Evolutionary conservation across 2,797 vertebrate genomes (phyloP).

Genomic region (Serranus cabrilla): DNA sequence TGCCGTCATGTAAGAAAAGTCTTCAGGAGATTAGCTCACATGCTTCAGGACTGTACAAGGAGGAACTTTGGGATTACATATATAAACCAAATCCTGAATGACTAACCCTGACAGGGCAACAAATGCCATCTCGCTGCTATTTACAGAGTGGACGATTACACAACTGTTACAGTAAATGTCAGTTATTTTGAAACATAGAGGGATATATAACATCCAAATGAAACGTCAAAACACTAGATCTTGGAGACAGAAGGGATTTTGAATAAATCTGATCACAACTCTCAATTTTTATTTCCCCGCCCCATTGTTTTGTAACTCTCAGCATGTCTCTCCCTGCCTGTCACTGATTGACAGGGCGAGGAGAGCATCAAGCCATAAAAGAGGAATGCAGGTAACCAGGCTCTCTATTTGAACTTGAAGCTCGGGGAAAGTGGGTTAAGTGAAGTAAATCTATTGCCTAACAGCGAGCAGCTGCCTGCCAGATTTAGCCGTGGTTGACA

Average conservation of each 20-base stretch:
- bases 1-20: conserved; percentile 46
- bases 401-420: conserved; percentile 73
- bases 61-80: conserved; percentile 40
- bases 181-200: conserved; percentile 32
- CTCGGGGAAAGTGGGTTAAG: conserved; percentile 80
- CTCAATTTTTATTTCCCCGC: conserved; percentile 1
- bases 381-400: conserved; percentile 69
- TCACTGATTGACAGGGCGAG: conserved; percentile 72
- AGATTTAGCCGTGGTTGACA: conserved; percentile 73
- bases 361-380: conserved; percentile 56
- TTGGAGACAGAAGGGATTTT: neutral
- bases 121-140: conserved; percentile 36
- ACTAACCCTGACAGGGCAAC: conserved; percentile 40
- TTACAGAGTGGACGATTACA: conserved; percentile 23
- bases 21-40: conserved; percentile 54
- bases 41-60: conserved; percentile 38
- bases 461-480: conserved; percentile 75
- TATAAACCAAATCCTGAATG: conserved; percentile 38
- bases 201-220: conserved; percentile 1
- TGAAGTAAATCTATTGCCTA: conserved; percentile 75
- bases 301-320: conserved; percentile 5
- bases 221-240: neutral
- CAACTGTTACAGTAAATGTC: conserved; percentile 30
- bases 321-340: conserved; percentile 57
- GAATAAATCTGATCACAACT: conserved; percentile 23